Evolutionary conservation across 2,113 vertebrate species (phyloP).

Genomic region (Aptenodytes patagonicus): DNA sequence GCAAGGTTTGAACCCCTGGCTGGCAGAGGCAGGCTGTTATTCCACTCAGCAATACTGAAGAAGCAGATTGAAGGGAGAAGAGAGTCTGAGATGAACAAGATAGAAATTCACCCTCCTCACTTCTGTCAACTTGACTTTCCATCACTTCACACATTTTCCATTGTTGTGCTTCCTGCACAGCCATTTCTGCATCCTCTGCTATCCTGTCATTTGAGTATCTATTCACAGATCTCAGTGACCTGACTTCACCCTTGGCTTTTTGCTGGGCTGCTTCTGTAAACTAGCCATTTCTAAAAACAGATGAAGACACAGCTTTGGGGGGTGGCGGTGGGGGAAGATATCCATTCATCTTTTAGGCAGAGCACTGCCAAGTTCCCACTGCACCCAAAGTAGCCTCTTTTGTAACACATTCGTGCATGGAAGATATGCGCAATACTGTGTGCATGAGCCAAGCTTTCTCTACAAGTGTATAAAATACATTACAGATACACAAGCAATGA

Average conservation of each 20-base stretch:
- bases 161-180: not conserved
- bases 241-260: conserved; percentile 14
- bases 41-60: not conserved
- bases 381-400: not conserved
- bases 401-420: not conserved
- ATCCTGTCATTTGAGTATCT: not conserved
- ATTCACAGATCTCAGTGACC: not conserved
- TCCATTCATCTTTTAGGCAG: not conserved
- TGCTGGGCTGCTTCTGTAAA: conserved; percentile 8
- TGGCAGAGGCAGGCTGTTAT: not conserved
- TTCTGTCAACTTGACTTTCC: not conserved
- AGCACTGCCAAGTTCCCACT: not conserved
- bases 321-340: too few relatives aligned
- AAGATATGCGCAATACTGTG: not conserved
- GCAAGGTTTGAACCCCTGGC: too few relatives aligned
- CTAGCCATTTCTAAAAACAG: not conserved
- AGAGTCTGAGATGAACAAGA: not conserved
- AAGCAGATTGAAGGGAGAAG: not conserved
- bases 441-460: not conserved
- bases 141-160: not conserved
- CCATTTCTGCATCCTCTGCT: not conserved
- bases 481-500: not conserved
- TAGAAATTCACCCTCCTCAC: not conserved
- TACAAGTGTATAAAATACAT: not conserved
- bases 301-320: not conserved